phyloP scores from a whole-genome alignment of 1,140 invertebrate genomes.

The Nebria ingens region DNA sequence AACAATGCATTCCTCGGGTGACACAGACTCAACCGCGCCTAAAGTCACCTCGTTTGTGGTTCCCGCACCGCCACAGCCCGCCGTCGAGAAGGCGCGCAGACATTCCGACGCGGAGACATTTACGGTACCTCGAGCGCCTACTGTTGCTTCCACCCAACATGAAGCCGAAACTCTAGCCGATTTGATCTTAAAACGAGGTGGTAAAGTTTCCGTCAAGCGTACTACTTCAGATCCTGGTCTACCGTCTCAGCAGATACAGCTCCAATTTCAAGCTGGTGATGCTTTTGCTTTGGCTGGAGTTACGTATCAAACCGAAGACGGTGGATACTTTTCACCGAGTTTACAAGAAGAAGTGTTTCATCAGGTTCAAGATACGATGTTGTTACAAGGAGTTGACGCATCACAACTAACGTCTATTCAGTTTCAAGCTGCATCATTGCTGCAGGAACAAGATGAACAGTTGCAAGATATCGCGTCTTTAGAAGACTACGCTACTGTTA shows the following conservation, averaged over 20 bases:
- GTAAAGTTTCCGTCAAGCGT: slow-evolving; percentile 56
- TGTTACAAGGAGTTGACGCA: slow-evolving; percentile 52
- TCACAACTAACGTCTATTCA: slow-evolving; percentile 47
- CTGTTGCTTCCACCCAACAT: slow-evolving; percentile 37
- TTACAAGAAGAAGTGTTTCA: slow-evolving; percentile 68
- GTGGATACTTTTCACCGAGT: slow-evolving; percentile 59
- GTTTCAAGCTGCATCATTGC: slow-evolving; percentile 42
- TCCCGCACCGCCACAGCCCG: slow-evolving; percentile 44
- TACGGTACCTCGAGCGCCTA: slow-evolving; percentile 43
- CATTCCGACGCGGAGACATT: slow-evolving; percentile 55
- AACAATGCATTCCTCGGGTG: slow-evolving; percentile 38
- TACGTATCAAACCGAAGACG: slow-evolving; percentile 51
- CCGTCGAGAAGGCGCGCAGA: slow-evolving; percentile 44
- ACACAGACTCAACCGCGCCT: slow-evolving; percentile 31
- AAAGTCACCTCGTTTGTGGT: slow-evolving; percentile 48
- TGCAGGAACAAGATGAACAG: slow-evolving; percentile 54
- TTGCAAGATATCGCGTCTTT: slow-evolving; percentile 55
- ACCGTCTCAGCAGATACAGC: slow-evolving; percentile 42
- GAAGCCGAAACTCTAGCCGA: slow-evolving; percentile 45
- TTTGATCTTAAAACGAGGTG: slow-evolving; percentile 49
- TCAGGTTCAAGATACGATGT: slow-evolving; percentile 58
- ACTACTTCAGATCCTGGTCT: slow-evolving; percentile 54
- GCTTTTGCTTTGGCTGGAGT: slow-evolving; percentile 50
- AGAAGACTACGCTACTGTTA: slow-evolving; percentile 49
- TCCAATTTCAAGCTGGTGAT: slow-evolving; percentile 42